Percentiles rank a stretch among this genome's conserved stretches.
Evolutionary conservation across 2,113 vertebrate genomes (phyloP).

Genomic region (Alaudala cheleensis): DNA sequence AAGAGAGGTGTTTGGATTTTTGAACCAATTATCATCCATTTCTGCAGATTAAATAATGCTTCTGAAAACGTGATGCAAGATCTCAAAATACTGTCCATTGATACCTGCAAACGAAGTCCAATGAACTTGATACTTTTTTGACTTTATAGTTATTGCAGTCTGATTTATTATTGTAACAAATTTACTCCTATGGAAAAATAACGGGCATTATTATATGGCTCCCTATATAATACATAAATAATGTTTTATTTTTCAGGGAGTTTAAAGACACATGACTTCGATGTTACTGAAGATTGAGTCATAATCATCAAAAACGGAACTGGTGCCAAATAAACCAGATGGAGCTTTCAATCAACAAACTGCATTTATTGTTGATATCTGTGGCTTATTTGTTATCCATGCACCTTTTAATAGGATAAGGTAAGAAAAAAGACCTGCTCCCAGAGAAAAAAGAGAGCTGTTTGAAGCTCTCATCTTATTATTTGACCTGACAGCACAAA

Average conservation of each 20-base stretch:
- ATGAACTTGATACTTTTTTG: neutral
- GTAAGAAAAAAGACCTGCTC: neutral
- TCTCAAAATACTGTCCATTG: neutral
- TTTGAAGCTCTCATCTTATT: neutral
- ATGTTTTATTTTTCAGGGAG: neutral
- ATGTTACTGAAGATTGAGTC: constrained; percentile 3
- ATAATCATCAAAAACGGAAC: neutral
- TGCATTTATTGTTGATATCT: constrained; percentile 38
- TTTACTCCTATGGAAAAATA: neutral
- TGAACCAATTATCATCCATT: neutral
- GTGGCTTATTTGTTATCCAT: constrained; percentile 5
- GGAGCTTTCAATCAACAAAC: constrained; percentile 35
- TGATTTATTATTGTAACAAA: neutral
- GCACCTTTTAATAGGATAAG: neutral
- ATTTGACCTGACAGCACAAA: neutral
- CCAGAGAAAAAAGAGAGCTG: neutral
- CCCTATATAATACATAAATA: neutral
- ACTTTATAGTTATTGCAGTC: neutral
- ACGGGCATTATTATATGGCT: neutral
- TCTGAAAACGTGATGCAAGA: neutral
- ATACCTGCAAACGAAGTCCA: neutral
- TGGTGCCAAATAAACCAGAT: constrained; percentile 43
- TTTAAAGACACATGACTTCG: constrained; percentile 6
- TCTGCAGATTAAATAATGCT: neutral
- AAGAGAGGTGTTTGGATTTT: neutral